phyloP scores from a whole-genome alignment of 2,888 invertebrate species.

The Andrena bucephala region DNA sequence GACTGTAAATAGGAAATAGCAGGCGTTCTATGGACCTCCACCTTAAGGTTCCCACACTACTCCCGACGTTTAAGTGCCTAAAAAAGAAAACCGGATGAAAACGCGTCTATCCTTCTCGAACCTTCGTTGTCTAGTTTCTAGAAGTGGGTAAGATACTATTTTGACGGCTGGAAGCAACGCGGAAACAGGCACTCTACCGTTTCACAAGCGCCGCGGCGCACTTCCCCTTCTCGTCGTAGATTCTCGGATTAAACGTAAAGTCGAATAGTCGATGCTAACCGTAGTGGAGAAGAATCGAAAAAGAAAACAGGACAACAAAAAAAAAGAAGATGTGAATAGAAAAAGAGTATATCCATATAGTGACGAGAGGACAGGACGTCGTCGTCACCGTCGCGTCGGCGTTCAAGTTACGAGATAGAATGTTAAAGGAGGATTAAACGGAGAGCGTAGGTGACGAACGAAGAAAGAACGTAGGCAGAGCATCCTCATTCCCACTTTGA shows the following conservation, averaged over 20 bases:
- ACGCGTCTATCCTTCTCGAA: constrained; percentile 63
- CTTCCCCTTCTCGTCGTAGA: constrained; percentile 23
- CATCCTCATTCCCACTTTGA: constrained; percentile 45
- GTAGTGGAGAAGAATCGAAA: constrained; percentile 4
- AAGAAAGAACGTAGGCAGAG: constrained; percentile 6
- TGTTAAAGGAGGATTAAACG: constrained; percentile 25
- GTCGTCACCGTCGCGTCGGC: constrained; percentile 1
- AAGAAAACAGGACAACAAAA: not conserved
- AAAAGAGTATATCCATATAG: constrained; percentile 14
- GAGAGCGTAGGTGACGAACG: constrained; percentile 1
- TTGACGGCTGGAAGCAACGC: constrained; percentile 26
- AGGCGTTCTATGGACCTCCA: constrained; percentile 62
- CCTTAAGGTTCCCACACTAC: constrained; percentile 65
- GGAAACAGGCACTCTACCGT: constrained; percentile 13
- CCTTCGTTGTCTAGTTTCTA: constrained; percentile 66
- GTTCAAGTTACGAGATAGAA: constrained; percentile 20
- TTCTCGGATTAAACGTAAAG: constrained; percentile 14
- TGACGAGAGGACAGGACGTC: not conserved
- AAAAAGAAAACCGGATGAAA: constrained; percentile 52
- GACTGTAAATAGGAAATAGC: constrained; percentile 72
- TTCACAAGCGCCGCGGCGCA: constrained; percentile 17
- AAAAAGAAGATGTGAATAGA: not conserved
- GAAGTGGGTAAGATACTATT: constrained; percentile 64
- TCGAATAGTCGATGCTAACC: not conserved
- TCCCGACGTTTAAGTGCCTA: constrained; percentile 73